Percentiles rank a stretch among this genome's conserved stretches.
These are phyloP conservation scores for Nephotettix cincticeps DNA, from an alignment of 1,140 invertebrate species.

Conservation along the genomic window DNA sequence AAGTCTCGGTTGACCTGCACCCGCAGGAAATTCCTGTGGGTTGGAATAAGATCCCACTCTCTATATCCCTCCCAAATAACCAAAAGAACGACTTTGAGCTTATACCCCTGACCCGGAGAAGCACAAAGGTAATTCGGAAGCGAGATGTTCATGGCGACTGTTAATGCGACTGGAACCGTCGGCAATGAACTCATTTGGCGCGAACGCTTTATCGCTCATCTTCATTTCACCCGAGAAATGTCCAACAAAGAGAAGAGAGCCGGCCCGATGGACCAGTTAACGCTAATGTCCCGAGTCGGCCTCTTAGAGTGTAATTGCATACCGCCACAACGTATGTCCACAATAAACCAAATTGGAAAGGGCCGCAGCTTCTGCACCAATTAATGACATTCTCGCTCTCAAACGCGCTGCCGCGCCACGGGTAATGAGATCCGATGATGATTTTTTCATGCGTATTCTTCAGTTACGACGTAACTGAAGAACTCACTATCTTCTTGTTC, in stretches of 20 bases:
- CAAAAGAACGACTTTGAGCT: no score
- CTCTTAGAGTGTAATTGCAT: constrained; percentile 1
- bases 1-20: no score
- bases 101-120: no score
- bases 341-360: constrained; percentile 12
- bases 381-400: not conserved
- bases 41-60: no score
- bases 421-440: no score
- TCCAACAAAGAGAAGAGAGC: constrained; percentile 1
- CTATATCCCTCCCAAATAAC: no score
- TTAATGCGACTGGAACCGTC: not conserved
- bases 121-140: no score
- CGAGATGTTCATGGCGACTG: not conserved
- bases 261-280: not conserved
- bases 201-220: not conserved
- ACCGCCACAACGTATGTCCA: constrained; percentile 5
- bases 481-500: no score
- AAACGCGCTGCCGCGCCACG: not conserved
- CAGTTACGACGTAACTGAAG: no score
- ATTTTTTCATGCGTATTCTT: no score
- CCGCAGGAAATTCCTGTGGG: no score
- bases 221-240: constrained; percentile 1
- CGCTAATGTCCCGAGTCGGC: not conserved
- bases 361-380: constrained; percentile 2
- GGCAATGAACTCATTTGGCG: constrained; percentile 5